Conservation (phyloP, 1,140 invertebrate genomes). For the Hyles euphorbiae region DNA sequence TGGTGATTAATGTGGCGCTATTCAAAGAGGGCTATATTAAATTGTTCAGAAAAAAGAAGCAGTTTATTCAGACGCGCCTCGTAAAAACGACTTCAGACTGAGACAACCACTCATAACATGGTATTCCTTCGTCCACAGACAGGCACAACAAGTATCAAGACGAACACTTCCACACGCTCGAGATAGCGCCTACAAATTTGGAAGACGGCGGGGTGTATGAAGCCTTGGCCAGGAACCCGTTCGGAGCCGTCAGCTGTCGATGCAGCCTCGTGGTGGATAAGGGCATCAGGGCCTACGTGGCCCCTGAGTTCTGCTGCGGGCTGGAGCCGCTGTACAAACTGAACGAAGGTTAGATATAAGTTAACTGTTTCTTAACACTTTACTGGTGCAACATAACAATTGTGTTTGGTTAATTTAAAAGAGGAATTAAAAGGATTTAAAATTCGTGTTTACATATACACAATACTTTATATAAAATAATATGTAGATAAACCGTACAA, state of each 20-base stretch:
- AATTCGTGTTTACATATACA: no score
- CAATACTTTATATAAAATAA: no score
- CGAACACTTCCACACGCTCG: conserved; percentile 89
- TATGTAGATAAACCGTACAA: no score
- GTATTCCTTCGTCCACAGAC: conserved; percentile 45
- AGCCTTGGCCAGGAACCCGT: conserved; percentile 86
- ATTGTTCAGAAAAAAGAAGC: no score
- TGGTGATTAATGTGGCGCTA: no score
- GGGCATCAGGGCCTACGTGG: conserved; percentile 86
- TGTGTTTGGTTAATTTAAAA: no score
- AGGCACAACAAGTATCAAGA: conserved; percentile 79
- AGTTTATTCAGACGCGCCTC: no score
- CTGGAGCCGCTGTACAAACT: conserved; percentile 79
- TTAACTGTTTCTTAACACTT: background rate
- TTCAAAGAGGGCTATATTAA: no score
- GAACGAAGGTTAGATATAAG: conserved; percentile 57
- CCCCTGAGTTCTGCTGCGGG: conserved; percentile 83
- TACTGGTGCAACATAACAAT: no score
- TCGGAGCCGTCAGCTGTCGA: conserved; percentile 88
- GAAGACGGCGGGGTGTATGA: conserved; percentile 91
- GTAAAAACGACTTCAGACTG: no score
- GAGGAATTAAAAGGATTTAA: no score
- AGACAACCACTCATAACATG: no score
- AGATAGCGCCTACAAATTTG: conserved; percentile 84
- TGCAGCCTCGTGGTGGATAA: conserved; percentile 90